A percentile compares a stretch with the other conserved stretches of the same genome.
Conservation (phyloP, 2,888 invertebrate species). For the Leptopilina myrica region DNA sequence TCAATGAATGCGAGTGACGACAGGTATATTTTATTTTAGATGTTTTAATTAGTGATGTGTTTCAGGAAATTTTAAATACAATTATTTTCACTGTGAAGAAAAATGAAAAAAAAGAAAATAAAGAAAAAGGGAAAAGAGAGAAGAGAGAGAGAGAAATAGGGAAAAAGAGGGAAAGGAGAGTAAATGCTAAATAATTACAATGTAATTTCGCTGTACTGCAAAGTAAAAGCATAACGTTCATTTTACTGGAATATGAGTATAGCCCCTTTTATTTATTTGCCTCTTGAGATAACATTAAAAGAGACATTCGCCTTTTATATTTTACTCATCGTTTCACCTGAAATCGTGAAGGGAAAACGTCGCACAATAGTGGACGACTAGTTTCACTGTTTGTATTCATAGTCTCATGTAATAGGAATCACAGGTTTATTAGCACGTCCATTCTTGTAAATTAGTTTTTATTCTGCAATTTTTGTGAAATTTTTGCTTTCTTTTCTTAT, state of each 20-base stretch:
- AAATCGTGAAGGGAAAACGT: conserved; percentile 6
- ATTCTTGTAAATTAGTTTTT: background rate
- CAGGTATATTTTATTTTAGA: conserved; percentile 5
- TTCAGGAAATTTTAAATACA: too few species aligned
- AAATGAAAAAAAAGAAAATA: too few species aligned
- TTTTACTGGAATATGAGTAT: conserved; percentile 11
- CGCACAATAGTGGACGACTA: background rate
- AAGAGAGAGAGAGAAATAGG: background rate
- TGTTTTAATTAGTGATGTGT: conserved; percentile 2
- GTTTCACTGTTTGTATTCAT: conserved; percentile 8
- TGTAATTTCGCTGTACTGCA: conserved; percentile 1
- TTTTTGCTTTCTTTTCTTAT: too few species aligned
- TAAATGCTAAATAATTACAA: background rate
- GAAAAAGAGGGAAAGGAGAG: background rate
- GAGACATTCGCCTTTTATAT: conserved; percentile 15
- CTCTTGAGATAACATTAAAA: conserved; percentile 11
- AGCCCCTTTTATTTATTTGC: background rate
- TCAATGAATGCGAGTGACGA: background rate
- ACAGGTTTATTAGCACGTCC: conserved; percentile 1
- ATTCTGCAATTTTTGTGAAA: background rate
- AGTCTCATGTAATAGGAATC: background rate
- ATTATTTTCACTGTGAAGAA: too few species aligned
- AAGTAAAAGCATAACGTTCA: conserved; percentile 1
- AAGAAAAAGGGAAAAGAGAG: too few species aligned
- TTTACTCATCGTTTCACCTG: background rate